Conservation (phyloP, 2,113 vertebrate genomes). For the Tachuris rubrigastra region DNA sequence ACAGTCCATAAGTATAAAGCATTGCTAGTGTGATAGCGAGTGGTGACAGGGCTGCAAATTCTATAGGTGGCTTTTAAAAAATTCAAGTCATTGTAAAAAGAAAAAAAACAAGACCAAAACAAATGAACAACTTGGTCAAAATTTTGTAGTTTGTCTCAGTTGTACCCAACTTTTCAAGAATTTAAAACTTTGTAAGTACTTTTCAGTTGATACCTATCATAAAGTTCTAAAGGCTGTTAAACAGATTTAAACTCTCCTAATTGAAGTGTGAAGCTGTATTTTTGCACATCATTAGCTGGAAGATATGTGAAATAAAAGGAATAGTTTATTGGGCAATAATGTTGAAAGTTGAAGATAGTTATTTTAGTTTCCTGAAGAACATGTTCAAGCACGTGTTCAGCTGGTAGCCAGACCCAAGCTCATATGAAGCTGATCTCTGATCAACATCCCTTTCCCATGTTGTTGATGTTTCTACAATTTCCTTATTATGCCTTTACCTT, state of each 20-base stretch:
- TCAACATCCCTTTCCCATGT: background rate
- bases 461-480: background rate
- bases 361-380: background rate
- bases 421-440: background rate
- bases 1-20: background rate
- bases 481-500: background rate
- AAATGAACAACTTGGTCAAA: background rate
- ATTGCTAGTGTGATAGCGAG: background rate
- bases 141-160: background rate
- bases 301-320: constrained; percentile 39
- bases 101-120: background rate
- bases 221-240: constrained; percentile 63
- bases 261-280: constrained; percentile 41
- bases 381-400: background rate
- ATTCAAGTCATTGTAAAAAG: background rate
- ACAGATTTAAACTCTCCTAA: constrained; percentile 45
- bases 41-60: background rate
- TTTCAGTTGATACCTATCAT: constrained; percentile 48
- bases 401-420: background rate
- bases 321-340: constrained; percentile 46
- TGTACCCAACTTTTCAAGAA: background rate
- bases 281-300: constrained; percentile 54
- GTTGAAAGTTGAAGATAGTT: background rate
- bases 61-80: background rate
- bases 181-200: constrained; percentile 27